Base-by-base conservation (phyloP, 2,797 vertebrate species). In the Labeo calbasu region DNA sequence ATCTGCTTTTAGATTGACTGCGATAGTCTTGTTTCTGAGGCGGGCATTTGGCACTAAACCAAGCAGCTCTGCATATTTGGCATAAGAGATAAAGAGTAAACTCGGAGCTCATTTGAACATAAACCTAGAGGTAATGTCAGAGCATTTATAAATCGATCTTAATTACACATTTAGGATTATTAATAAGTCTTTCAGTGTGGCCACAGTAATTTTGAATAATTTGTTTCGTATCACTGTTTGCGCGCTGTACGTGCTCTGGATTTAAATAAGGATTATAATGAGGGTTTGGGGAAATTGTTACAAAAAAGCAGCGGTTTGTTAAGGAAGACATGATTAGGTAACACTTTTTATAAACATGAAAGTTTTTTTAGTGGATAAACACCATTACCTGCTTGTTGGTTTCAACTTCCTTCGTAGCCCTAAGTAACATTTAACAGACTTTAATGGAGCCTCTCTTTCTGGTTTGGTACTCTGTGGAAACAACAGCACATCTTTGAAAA, bases 351-450 rank as follows among this genome's bases (percentile, higher is more conserved):
- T 36, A 66, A 66, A 19, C 5, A 4, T 1, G 11, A 36, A 36
- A 2, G 9, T 0, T 73, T 13, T 50, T 23, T 1, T 46, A 51
- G 40, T 72, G 59, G 10, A 46, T 23, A 70, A 57, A n/a, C 11
- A 55, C 4, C 17, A n/a, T 77, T 96, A 99, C 98, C 95, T 97
- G 89, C 94, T 97, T 82, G 97, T 96, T 85, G 97, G 95, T 89
- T 98, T 99, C 89, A 97, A 91, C 90, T 97, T 98, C 91, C 93
- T 99, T 92, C 95, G 97, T 84, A 99, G 92, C 86, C 98, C 98
- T 66, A 97, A 90, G 92, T 98, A 99, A 92, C 97, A 94, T 91
- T 96, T 99, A 86, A 96, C 82, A 23, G 94, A 94, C 88, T 86
- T 93, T 83, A 99, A 91, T 28, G 93, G 92, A 84, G 98, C 89